Evolutionary conservation across 1,140 invertebrate species (phyloP).

Genomic region (Belonocnema kinseyi): DNA sequence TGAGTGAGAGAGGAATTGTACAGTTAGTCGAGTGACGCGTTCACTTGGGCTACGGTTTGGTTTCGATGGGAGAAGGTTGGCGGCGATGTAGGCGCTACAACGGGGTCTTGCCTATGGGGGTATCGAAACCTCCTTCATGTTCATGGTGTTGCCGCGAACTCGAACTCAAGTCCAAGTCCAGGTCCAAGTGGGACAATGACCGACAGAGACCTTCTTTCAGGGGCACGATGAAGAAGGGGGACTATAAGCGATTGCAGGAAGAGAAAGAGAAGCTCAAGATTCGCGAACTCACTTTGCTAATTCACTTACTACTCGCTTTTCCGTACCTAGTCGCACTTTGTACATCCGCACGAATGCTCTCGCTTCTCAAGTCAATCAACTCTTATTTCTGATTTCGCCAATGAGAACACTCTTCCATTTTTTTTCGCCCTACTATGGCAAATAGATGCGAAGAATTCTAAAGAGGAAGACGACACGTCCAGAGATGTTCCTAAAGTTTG

Average conservation of each 20-base stretch:
- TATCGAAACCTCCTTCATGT: slow-evolving; percentile 24
- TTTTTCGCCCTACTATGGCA: too few relatives aligned
- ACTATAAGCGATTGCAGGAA: slow-evolving; percentile 18
- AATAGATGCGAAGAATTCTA: too few relatives aligned
- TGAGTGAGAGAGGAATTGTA: slow-evolving; percentile 5
- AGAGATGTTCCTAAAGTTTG: not conserved
- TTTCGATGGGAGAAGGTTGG: slow-evolving; percentile 20
- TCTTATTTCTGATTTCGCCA: not conserved
- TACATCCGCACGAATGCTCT: not conserved
- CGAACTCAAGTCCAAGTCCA: slow-evolving; percentile 13
- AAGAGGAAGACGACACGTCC: too few relatives aligned
- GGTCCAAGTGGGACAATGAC: slow-evolving; percentile 27
- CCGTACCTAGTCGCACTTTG: not conserved
- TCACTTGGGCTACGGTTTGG: slow-evolving; percentile 4
- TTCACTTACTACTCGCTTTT: slow-evolving; percentile 29
- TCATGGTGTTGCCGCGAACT: slow-evolving; percentile 28
- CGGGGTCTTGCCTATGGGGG: slow-evolving; percentile 28
- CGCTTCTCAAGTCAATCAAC: slow-evolving; percentile 2
- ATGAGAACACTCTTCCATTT: too few relatives aligned
- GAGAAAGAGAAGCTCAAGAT: slow-evolving; percentile 19
- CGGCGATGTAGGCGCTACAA: slow-evolving; percentile 20
- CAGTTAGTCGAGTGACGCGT: slow-evolving; percentile 24
- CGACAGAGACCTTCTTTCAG: slow-evolving; percentile 28
- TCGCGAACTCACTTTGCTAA: slow-evolving; percentile 27
- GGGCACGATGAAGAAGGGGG: not conserved